A percentile compares a stretch with the other conserved stretches of the same genome.
phyloP scores from a whole-genome alignment of 2,888 invertebrate species.

The Clivina fossor region DNA sequence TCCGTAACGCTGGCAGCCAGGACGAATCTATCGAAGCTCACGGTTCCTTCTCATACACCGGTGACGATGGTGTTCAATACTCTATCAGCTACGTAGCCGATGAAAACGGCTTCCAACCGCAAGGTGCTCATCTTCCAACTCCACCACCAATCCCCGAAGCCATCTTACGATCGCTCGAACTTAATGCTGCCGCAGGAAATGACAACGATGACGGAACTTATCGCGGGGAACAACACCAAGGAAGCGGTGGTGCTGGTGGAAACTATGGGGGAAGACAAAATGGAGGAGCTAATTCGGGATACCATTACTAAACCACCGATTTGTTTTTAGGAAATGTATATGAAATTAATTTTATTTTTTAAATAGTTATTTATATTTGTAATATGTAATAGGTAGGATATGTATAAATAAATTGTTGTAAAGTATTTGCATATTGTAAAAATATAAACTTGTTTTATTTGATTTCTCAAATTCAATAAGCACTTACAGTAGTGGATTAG shows the following conservation, averaged over 20 bases:
- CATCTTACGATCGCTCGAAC: slow-evolving; percentile 56
- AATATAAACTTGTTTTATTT: no score
- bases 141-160: slow-evolving; percentile 62
- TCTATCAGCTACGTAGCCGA: slow-evolving; percentile 65
- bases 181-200: slow-evolving; percentile 49
- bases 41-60: slow-evolving; percentile 66
- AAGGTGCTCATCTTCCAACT: slow-evolving; percentile 58
- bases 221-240: slow-evolving; percentile 33
- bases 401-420: no score
- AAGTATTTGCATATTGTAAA: no score
- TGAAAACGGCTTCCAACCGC: slow-evolving; percentile 66
- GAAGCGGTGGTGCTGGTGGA: no score
- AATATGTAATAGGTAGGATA: no score
- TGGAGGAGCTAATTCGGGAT: slow-evolving; percentile 5
- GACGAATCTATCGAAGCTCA: slow-evolving; percentile 58
- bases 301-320: slow-evolving; percentile 1
- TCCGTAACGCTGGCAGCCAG: slow-evolving; percentile 61
- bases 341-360: background rate
- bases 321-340: no score
- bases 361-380: no score
- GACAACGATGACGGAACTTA: slow-evolving; percentile 37
- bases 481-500: no score
- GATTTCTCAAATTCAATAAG: no score
- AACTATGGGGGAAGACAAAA: no score
- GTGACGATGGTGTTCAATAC: slow-evolving; percentile 65